A percentile compares a stretch with the other conserved stretches of the same genome.
Conservation (phyloP, 2,888 invertebrate species). For the Gnatocerus cornutus region DNA sequence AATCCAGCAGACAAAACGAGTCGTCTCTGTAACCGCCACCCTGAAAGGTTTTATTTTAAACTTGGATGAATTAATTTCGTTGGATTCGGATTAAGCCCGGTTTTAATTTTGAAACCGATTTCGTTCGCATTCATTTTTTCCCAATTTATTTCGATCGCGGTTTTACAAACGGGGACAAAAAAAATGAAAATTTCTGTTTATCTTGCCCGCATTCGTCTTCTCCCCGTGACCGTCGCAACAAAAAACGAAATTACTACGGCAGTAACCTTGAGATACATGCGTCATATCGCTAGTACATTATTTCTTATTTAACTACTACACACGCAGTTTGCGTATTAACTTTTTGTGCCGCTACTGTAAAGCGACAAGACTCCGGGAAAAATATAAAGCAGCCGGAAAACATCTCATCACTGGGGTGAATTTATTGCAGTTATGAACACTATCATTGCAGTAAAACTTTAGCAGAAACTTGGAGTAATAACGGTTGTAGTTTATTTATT, state of each 20-base stretch:
- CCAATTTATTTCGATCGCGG: slow-evolving; percentile 10
- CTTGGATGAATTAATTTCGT: slow-evolving; percentile 31
- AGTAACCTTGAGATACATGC: slow-evolving; percentile 1
- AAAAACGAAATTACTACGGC: background rate
- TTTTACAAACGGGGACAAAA: background rate
- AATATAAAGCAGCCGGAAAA: slow-evolving; percentile 31
- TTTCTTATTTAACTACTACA: background rate
- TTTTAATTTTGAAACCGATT: slow-evolving; percentile 25
- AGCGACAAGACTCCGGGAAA: slow-evolving; percentile 8
- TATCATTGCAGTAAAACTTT: slow-evolving; percentile 44
- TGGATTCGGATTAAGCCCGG: slow-evolving; percentile 26
- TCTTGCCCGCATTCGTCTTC: background rate
- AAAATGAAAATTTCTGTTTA: background rate
- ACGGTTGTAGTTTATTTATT: slow-evolving; percentile 20
- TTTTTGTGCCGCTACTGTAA: background rate
- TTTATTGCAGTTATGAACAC: slow-evolving; percentile 43
- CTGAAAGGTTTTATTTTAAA: slow-evolving; percentile 19
- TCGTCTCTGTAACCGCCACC: slow-evolving; percentile 28
- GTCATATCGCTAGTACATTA: background rate
- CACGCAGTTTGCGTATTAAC: background rate
- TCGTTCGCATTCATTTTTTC: slow-evolving; percentile 21
- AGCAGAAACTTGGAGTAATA: slow-evolving; percentile 30
- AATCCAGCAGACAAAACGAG: slow-evolving; percentile 21
- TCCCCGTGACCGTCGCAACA: background rate
- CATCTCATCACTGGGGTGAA: slow-evolving; percentile 35